Evolutionary conservation across 1,140 invertebrate species (phyloP), one percentile per base, ranked within the genome.

Genomic region (Sarcophaga peregrina): DNA sequence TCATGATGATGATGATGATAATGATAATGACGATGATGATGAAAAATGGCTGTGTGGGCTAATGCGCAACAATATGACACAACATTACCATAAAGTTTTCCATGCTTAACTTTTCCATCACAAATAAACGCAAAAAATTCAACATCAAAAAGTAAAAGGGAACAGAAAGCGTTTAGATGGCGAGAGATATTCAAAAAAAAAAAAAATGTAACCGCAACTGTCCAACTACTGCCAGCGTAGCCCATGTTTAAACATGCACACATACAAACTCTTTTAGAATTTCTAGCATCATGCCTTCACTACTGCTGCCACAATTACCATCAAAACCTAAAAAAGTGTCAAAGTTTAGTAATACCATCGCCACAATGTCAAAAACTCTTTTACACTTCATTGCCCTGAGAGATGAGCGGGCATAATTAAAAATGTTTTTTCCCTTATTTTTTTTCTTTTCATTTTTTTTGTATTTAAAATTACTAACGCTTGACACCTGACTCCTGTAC

Each of bases 351-450:
- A 25, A 68, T 68, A 68, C 62, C 62, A 68, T 20, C 20, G 62
- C 62, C 62, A 68, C 62, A 68, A 68, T 25, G 62, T 68, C 62
- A 68, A 25, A 68, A 68, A 68, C 62, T 68, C 62, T 68, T 68
- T 68, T 68, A 68, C 62, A 68, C 62, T 68, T 68, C 62, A 68
- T 68, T 68, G 62, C 62, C 62, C 62, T 68, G 62, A 68, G 62
- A 68, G 62, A 68, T 68, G 62, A 68, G 17, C 62, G 20, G 20
- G 62, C 62, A 68, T 25, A 68, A 25, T 8, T 9, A 68, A 68
- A 68, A 17, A 7, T 17, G 9, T 9, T 9, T 9, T 37, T 37
- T 37, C 4, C 4, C 25, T 37, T 4, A 2, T 37, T 4, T 37
- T 4, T 37, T 37, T 4, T 37, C 25, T 37, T 37, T 37, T 37